Evolutionary conservation across 2,888 invertebrate genomes (phyloP).

Genomic region (Drosophila lacicola): DNA sequence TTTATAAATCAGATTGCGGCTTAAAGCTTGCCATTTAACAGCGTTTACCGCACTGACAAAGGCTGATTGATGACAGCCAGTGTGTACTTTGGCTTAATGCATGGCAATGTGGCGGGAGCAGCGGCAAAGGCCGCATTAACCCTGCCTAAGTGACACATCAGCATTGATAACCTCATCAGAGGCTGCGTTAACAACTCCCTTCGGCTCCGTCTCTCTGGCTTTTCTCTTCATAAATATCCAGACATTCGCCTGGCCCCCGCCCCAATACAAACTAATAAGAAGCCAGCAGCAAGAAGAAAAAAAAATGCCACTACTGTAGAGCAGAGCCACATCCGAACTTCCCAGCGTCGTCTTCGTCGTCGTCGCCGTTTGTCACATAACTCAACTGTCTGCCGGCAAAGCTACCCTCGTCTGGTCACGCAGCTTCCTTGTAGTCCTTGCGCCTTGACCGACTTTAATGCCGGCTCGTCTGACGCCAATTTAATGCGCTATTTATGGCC

Average conservation of each 20-base stretch:
- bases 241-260: constrained; percentile 56
- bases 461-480: constrained; percentile 82
- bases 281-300: constrained; percentile 53
- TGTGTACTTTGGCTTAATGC: constrained; percentile 36
- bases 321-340: constrained; percentile 25
- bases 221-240: constrained; percentile 74
- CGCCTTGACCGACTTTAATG: constrained; percentile 78
- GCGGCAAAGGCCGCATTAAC: constrained; percentile 54
- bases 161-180: constrained; percentile 57
- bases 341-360: constrained; percentile 3
- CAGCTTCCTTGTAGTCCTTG: constrained; percentile 52
- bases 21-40: constrained; percentile 53
- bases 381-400: constrained; percentile 78
- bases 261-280: constrained; percentile 75
- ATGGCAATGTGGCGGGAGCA: constrained; percentile 22
- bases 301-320: constrained; percentile 58
- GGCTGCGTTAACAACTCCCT: constrained; percentile 24
- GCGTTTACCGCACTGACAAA: constrained; percentile 60
- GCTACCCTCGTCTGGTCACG: constrained; percentile 75
- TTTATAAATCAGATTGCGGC: constrained; percentile 46
- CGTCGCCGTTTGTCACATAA: constrained; percentile 74
- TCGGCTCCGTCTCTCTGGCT: constrained; percentile 29
- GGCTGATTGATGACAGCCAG: constrained; percentile 68
- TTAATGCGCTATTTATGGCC: constrained; percentile 64
- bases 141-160: constrained; percentile 72